Evolutionary conservation across 1,140 invertebrate genomes (phyloP).

Genomic region (Scaptomyza pallida): DNA sequence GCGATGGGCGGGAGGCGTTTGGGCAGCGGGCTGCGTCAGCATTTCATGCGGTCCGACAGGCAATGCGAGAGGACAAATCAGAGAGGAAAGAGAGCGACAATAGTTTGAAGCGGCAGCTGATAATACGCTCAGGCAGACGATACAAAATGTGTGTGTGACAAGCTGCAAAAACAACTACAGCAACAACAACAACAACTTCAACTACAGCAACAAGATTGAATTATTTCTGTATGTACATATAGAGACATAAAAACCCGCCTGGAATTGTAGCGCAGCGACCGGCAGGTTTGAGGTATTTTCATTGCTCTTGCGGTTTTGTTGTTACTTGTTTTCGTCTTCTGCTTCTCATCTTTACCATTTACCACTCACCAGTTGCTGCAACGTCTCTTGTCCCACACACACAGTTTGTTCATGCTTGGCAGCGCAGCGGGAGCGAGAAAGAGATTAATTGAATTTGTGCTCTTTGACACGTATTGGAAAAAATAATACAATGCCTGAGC

Average conservation of each 20-base stretch:
- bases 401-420: slow-evolving; percentile 38
- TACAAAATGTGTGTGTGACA: slow-evolving; percentile 13
- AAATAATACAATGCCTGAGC: neutral
- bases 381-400: slow-evolving; percentile 5
- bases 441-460: slow-evolving; percentile 8
- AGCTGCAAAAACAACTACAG: slow-evolving; percentile 21
- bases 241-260: slow-evolving; percentile 21
- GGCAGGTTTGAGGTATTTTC: slow-evolving; percentile 43
- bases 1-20: neutral
- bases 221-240: slow-evolving; percentile 3
- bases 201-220: slow-evolving; percentile 6
- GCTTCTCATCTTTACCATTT: slow-evolving; percentile 12
- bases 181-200: slow-evolving; percentile 4
- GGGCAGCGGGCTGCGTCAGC: slow-evolving; percentile 34
- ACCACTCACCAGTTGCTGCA: slow-evolving; percentile 14
- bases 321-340: slow-evolving; percentile 37
- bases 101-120: slow-evolving; percentile 49
- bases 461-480: slow-evolving; percentile 8
- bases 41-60: slow-evolving; percentile 22
- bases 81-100: slow-evolving; percentile 13
- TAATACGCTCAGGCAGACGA: slow-evolving; percentile 31
- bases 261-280: slow-evolving; percentile 17
- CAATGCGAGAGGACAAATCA: neutral
- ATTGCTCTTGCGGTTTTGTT: slow-evolving; percentile 48
- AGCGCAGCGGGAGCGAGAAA: slow-evolving; percentile 6